Evolutionary conservation across 2,888 invertebrate species (phyloP).

Genomic region (Aspidiotus destructor): DNA sequence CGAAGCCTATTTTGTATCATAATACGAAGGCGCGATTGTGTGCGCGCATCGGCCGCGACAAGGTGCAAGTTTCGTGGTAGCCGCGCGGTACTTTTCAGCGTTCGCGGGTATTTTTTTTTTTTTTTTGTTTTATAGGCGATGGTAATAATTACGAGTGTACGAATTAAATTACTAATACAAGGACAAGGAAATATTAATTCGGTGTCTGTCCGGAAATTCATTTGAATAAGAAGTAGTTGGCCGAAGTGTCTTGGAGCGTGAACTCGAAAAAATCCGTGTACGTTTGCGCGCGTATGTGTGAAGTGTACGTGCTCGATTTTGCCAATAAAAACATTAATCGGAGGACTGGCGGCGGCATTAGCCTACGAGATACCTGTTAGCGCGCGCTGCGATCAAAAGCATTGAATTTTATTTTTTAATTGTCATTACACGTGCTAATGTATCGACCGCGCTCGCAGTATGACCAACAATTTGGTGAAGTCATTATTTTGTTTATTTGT

Average conservation of each 20-base stretch:
- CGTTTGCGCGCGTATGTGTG: too few species aligned
- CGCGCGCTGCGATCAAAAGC: too few species aligned
- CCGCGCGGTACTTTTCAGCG: too few species aligned
- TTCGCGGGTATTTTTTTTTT: too few species aligned
- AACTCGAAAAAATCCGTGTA: too few species aligned
- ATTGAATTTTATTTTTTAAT: background rate
- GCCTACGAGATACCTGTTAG: too few species aligned
- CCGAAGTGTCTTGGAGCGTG: background rate
- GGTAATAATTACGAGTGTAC: background rate
- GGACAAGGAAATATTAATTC: slow-evolving; percentile 1
- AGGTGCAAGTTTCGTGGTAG: too few species aligned
- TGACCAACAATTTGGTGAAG: background rate
- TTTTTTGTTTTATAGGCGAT: too few species aligned
- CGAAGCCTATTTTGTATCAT: too few species aligned
- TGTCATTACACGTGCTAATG: slow-evolving; percentile 2
- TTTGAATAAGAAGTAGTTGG: slow-evolving; percentile 3
- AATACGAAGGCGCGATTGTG: too few species aligned
- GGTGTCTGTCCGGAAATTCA: slow-evolving; percentile 1
- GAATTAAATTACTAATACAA: slow-evolving; percentile 8
- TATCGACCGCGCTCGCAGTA: background rate
- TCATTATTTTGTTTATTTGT: background rate
- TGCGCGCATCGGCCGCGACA: too few species aligned
- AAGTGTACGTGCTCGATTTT: too few species aligned
- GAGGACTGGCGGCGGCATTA: background rate
- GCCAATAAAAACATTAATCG: background rate